Evolutionary conservation across 2,113 vertebrate genomes (phyloP), one percentile per base, ranked within the genome.

Genomic region (Salvelinus alpinus): DNA sequence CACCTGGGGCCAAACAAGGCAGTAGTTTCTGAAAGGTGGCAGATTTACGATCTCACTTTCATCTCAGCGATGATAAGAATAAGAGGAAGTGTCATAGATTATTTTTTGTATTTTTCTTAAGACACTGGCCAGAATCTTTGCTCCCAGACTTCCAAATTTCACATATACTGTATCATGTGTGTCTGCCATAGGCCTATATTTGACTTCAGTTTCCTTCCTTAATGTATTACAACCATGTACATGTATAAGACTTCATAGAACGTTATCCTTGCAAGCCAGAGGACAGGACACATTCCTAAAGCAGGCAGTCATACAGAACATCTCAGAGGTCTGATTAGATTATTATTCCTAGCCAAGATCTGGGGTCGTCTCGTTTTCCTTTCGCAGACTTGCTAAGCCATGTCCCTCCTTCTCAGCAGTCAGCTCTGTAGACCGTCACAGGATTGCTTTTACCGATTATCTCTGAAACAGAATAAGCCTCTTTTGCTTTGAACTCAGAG

Each of bases 1-100:
- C 72, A 79, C 66, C 77, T 79, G 72, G 72, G 73, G 38, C 18
- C 54, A n/a, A 66, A 44, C 38, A 7, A 31, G 54, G 3, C 18
- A 65, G 38, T 57, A 24, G 24, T 20, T 72, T 70, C 20, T 77
- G 9, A 27, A 78, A 31, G 29, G 24, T 24, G 66, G 31, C 29
- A 47, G 59, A 72, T 44, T 44, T 44, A 44, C 9, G 2, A 44
- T 57, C 64, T 27, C 11, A 24, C 24, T 68, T 31, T 29, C 47
- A 31, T 70, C n/a, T 62, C 34, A 9, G 54, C 5, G 51, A 60
- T 38, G 34, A 60, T 25, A 25, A 60, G 22, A 38, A 59, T 67
- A 11, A 25, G 54, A 44, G 44, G 5, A 64, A 8, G 9, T 29
- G 48, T 24, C 4, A 54, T 38, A 11, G 38, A 44, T 44, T 3